Evolutionary conservation across 2,888 invertebrate genomes (phyloP).

Genomic region (Amphipoea lucens): DNA sequence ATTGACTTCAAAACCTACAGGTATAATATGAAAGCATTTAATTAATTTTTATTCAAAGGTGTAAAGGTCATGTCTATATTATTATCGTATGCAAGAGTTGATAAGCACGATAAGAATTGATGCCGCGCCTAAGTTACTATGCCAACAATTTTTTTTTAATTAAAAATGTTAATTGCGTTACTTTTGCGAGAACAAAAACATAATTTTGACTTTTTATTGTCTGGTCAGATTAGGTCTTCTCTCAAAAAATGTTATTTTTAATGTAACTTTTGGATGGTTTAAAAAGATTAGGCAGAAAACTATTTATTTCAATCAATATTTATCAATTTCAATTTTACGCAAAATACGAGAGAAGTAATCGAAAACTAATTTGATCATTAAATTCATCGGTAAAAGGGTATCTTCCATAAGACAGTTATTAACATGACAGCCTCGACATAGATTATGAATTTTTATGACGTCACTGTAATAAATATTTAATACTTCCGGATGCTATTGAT

Average conservation of each 20-base stretch:
- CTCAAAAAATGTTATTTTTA: too few species aligned
- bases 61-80: background rate
- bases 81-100: conserved; percentile 16
- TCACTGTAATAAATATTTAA: conserved; percentile 44
- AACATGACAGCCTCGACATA: conserved; percentile 27
- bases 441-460: conserved; percentile 8
- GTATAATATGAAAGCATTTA: too few species aligned
- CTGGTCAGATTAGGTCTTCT: background rate
- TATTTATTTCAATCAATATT: too few species aligned
- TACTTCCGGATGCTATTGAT: conserved; percentile 45
- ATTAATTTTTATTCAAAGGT: background rate
- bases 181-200: background rate
- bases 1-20: too few species aligned
- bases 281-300: too few species aligned
- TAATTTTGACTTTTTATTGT: background rate
- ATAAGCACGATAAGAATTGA: background rate
- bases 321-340: too few species aligned
- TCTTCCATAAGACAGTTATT: conserved; percentile 1
- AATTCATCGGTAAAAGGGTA: conserved; percentile 9
- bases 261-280: too few species aligned
- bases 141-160: background rate
- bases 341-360: too few species aligned
- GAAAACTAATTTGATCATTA: background rate
- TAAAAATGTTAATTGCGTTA: background rate
- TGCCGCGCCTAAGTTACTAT: background rate